Evolutionary conservation across 2,797 vertebrate genomes (phyloP), one percentile per base, ranked within the genome.

Genomic region (Pagetopsis macropterus): DNA sequence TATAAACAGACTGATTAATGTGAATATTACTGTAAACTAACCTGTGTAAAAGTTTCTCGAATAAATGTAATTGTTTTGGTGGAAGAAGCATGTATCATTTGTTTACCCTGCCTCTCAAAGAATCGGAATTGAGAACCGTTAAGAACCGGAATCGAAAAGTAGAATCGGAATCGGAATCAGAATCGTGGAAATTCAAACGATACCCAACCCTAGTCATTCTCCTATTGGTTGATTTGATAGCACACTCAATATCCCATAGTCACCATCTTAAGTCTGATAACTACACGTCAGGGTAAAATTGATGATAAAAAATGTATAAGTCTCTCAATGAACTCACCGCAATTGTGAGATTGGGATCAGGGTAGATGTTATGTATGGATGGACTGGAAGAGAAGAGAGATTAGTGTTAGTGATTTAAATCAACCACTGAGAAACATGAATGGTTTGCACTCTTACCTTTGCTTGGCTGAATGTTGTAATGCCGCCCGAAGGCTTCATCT

Each of bases 401-500:
- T 85, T 23, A 77, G 3, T 19, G 44, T 43, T 17, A 57, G 44
- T 40, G 2, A 52, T 41, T 61, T 2, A 37, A 59, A 23, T 21
- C 3, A 33, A 17, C 27, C 9, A 49, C 5, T 33, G 11, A 60
- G 13, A 52, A 51, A 58, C 7, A 3, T 14, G 8, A 55, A 16
- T 23, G 14, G 3, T 15, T 14, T 43, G n/a, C 11, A 1, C 5
- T 68, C 88, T 78, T 75, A 92, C 98, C 97, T 98, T 96, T 97
- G 9, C 92, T 96, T 2, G 96, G 95, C 89, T 96, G 96, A 71
- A 94, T 96, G 92, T 96, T 99, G 94, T 99, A 99, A 92, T 98
- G 96, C 76, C 96, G 97, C 62, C 97, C 92, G 10, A 99, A 99
- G 13, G 97, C 97, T 70, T 98, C 97, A 5, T 99, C 96, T 92